Conservation (phyloP, 2,888 invertebrate genomes). For the Boloria euphrosyne region DNA sequence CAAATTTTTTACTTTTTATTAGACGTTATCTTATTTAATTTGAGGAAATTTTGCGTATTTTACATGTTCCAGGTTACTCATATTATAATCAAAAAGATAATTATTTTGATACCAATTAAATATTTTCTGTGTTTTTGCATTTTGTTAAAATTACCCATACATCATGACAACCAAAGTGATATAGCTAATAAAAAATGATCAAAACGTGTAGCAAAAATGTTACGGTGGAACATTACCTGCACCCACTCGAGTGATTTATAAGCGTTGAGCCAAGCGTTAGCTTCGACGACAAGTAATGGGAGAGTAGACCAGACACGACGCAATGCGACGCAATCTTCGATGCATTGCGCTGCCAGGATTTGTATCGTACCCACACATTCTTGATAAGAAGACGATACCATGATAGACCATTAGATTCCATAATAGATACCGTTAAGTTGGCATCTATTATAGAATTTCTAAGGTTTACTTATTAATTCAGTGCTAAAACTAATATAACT, state of each 20-base stretch:
- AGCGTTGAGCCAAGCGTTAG: constrained; percentile 1
- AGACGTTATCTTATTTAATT: no score
- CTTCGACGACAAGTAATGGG: constrained; percentile 12
- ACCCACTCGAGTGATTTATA: constrained; percentile 7
- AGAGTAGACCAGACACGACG: constrained; percentile 20
- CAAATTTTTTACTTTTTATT: no score
- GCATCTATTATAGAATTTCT: no score
- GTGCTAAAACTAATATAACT: background rate
- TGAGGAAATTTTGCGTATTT: no score
- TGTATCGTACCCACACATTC: constrained; percentile 4
- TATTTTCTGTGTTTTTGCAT: background rate
- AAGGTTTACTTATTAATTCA: no score
- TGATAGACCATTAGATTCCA: no score
- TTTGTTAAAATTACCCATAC: background rate
- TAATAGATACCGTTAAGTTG: no score
- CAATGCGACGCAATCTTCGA: constrained; percentile 26
- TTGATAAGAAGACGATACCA: background rate
- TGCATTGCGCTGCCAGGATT: constrained; percentile 22
- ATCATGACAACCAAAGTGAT: background rate
- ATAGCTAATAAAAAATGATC: background rate
- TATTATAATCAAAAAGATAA: no score
- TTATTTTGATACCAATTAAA: no score
- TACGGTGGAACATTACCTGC: background rate
- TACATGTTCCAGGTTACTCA: no score
- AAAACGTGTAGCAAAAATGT: background rate